These are phyloP conservation scores for Athripsodes cinereus DNA, from an alignment of 2,888 invertebrate genomes.

Conservation along the genomic window DNA sequence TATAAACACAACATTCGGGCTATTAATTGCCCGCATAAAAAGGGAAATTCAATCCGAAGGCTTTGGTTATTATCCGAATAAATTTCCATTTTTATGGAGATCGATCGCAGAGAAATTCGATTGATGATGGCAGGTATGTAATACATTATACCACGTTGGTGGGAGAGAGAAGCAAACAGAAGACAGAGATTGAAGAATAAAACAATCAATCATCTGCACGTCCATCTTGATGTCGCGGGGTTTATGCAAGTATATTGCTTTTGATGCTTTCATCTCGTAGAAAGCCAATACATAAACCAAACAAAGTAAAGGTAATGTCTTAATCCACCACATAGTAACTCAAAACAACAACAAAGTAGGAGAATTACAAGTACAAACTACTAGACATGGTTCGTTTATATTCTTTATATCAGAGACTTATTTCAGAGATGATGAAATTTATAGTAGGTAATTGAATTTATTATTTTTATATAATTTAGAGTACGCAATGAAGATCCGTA, in stretches of 20 bases:
- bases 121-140: not conserved
- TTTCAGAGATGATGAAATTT: too few relatives aligned
- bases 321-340: too few relatives aligned
- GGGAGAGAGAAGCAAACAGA: not conserved
- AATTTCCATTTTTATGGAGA: slow-evolving; percentile 8
- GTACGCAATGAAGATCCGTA: too few relatives aligned
- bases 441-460: too few relatives aligned
- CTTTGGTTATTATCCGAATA: not conserved
- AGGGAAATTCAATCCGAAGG: not conserved
- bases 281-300: too few relatives aligned
- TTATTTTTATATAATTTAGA: too few relatives aligned
- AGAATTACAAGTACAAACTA: too few relatives aligned
- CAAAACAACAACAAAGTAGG: too few relatives aligned
- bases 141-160: not conserved
- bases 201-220: slow-evolving; percentile 4
- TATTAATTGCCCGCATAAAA: not conserved
- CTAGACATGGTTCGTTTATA: too few relatives aligned
- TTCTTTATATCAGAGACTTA: too few relatives aligned
- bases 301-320: too few relatives aligned
- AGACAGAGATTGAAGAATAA: not conserved
- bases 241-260: not conserved
- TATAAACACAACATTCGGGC: too few relatives aligned
- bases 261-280: not conserved
- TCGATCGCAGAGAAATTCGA: not conserved
- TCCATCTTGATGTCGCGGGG: not conserved